Conservation (phyloP, 2,113 vertebrate genomes). For the Gnathochromis pfefferi region DNA sequence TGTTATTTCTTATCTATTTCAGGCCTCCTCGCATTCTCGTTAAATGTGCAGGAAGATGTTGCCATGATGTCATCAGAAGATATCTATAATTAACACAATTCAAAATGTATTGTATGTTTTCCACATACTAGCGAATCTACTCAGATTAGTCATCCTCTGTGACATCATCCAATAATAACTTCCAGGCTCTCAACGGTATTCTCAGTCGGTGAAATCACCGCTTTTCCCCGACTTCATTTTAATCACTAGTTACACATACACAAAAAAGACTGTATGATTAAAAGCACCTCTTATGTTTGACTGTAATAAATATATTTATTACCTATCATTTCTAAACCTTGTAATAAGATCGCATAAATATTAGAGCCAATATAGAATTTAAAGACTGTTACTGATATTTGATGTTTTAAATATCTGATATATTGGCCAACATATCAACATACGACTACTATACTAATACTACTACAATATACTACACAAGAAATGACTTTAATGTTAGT, state of each 20-base stretch:
- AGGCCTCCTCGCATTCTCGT: fast-evolving
- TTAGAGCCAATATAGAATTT: neutral
- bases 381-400: neutral
- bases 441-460: neutral
- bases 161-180: conserved; percentile 24
- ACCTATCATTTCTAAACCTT: neutral
- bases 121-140: neutral
- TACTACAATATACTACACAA: neutral
- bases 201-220: conserved; percentile 43
- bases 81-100: neutral
- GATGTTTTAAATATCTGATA: neutral
- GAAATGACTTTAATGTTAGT: neutral
- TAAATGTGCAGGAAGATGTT: neutral
- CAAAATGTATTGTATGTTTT: neutral
- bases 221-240: neutral
- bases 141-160: conserved; percentile 20
- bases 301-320: neutral
- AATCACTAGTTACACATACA: neutral
- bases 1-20: neutral
- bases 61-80: neutral
- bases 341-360: neutral
- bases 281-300: neutral
- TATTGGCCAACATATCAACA: neutral
- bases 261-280: neutral
- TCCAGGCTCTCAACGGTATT: neutral